Conservation (phyloP, 2,113 vertebrate genomes). For the Ahaetulla prasina region DNA sequence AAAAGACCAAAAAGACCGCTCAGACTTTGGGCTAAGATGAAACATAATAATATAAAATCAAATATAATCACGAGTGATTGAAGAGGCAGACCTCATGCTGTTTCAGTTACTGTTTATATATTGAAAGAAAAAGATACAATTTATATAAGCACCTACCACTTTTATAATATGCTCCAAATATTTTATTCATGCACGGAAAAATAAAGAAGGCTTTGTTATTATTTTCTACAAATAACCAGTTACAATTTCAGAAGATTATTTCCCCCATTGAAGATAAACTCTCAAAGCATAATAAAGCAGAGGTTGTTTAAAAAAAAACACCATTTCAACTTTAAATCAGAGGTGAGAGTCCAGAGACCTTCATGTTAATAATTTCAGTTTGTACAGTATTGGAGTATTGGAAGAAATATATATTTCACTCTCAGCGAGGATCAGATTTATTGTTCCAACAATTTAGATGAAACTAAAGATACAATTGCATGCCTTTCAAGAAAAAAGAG, state of each 20-base stretch:
- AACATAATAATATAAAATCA: background rate
- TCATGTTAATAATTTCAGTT: background rate
- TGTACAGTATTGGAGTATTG: background rate
- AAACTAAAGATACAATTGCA: background rate
- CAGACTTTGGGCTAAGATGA: background rate
- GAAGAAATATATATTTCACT: background rate
- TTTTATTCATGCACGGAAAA: background rate
- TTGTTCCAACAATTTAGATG: background rate
- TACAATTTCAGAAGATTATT: background rate
- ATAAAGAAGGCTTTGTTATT: background rate
- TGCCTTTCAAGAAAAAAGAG: background rate
- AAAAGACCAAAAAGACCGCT: background rate
- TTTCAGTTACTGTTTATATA: background rate
- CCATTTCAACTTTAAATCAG: background rate
- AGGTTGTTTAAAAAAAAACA: background rate
- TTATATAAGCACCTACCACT: background rate
- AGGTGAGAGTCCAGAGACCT: background rate
- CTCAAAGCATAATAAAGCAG: background rate
- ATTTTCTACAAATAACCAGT: background rate
- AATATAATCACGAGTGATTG: background rate
- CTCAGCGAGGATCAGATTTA: background rate
- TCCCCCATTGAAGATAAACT: background rate
- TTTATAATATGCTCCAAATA: background rate
- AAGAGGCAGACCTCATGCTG: background rate
- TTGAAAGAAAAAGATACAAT: background rate